Percentiles rank a stretch among this genome's conserved stretches.
phyloP scores from a whole-genome alignment of 1,140 invertebrate genomes.

The Lanistes nyassanus region DNA sequence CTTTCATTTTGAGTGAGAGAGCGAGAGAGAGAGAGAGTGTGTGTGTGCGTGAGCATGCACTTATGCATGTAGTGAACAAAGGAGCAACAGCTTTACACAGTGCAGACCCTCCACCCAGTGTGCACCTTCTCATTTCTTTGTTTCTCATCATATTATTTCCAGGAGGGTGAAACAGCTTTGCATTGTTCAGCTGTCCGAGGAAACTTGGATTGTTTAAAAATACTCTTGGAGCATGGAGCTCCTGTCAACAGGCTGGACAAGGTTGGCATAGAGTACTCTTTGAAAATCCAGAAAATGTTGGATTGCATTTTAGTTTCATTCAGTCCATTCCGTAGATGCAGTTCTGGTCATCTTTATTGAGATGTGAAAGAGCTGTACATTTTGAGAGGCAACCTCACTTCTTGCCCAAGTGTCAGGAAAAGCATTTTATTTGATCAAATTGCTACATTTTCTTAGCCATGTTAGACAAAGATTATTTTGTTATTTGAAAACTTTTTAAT shows the following conservation, averaged over 20 bases:
- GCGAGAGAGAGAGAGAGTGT: neutral
- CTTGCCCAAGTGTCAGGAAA: too few species aligned
- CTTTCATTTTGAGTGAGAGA: neutral
- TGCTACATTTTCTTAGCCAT: too few species aligned
- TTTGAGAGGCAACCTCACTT: too few species aligned
- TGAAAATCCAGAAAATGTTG: too few species aligned
- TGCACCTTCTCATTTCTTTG: neutral
- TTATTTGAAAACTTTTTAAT: too few species aligned
- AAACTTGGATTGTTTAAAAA: constrained; percentile 79
- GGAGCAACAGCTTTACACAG: neutral
- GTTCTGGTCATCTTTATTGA: too few species aligned
- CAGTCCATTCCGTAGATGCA: too few species aligned
- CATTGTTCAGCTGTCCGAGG: constrained; percentile 72
- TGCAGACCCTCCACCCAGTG: neutral
- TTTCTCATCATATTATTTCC: constrained; percentile 24
- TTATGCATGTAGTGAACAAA: neutral
- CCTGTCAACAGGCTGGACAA: constrained; percentile 82
- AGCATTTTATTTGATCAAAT: too few species aligned
- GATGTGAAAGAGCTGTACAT: too few species aligned
- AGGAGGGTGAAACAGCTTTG: constrained; percentile 74
- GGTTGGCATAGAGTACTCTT: constrained; percentile 43
- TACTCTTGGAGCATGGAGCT: constrained; percentile 91
- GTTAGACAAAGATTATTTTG: too few species aligned
- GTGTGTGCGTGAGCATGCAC: neutral
- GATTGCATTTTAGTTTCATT: too few species aligned